Conservation (phyloP, 1,140 invertebrate genomes). For the Saccostrea glomerata region DNA sequence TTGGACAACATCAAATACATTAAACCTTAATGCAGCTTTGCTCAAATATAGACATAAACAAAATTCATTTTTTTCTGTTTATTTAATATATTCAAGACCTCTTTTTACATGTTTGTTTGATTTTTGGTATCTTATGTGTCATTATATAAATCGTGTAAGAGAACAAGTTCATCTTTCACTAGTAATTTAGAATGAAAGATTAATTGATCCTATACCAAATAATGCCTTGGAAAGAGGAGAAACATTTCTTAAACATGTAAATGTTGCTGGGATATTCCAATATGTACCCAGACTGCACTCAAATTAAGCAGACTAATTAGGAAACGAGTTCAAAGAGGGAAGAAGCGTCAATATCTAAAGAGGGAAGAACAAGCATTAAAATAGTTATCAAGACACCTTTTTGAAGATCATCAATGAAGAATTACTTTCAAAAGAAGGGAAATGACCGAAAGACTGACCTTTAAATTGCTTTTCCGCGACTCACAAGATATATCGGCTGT, state of each 20-base stretch:
- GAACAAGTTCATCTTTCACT: too few relatives aligned
- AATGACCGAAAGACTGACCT: slow-evolving; percentile 1
- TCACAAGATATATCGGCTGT: background rate
- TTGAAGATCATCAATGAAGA: background rate
- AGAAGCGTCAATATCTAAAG: background rate
- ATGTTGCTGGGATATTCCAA: background rate
- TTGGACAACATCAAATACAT: too few relatives aligned
- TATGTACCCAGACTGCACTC: background rate
- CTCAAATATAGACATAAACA: too few relatives aligned
- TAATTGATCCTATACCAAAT: background rate
- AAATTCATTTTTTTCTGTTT: too few relatives aligned
- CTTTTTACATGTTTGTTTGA: too few relatives aligned
- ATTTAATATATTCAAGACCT: too few relatives aligned
- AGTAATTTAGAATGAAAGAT: too few relatives aligned
- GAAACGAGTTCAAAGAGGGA: background rate
- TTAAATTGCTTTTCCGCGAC: slow-evolving; percentile 3
- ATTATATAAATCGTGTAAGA: too few relatives aligned
- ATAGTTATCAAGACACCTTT: background rate
- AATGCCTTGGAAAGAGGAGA: background rate
- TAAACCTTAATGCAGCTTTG: too few relatives aligned
- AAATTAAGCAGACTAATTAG: background rate
- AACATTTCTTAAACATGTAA: slow-evolving; percentile 4
- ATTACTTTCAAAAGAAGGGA: background rate
- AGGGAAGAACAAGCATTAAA: background rate
- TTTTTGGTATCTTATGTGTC: too few relatives aligned